Evolutionary conservation across 2,888 invertebrate species (phyloP), one percentile per base, ranked within the genome.

Genomic region (Silvanus unidentatus): DNA sequence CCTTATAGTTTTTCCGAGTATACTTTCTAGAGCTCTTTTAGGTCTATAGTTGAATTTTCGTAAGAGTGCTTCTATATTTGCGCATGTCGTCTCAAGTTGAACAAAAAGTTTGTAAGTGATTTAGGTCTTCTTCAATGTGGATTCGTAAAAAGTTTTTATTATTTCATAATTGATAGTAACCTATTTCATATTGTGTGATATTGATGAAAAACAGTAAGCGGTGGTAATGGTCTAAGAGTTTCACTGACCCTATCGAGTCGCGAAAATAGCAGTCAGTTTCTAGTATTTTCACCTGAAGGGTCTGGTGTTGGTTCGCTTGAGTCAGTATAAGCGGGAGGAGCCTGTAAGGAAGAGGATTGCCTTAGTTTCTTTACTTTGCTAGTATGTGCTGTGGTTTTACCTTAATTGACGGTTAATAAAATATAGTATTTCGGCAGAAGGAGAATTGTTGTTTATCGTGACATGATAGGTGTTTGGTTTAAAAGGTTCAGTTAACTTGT

Each of bases 1-100:
- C 6, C 16, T 43, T 12, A 43, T 38, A 8, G 38, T 29, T 43
- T 15, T 38, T n/a, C 43, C 43, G 34, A 42, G 35, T 11, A 11
- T 15, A 15, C 35, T 42, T 34, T 16, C 15, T 13, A 39, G 22
- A 8, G 39, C 39, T 39, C 39, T 16, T 39, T 27, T 39, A 6
- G 13, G 4, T 39, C 11, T 39, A 13, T 22, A 16, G 8, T 39
- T 6, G 8, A 39, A 39, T 27, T 27, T 39, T 12, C 9, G 4
- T n/a, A 39, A 39, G 16, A 22, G 9, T 10, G 14, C 27, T 27
- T 22, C 39, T 27, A 39, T 32, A 8, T 32, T 11, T 5, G n/a
- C n/a, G 12, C 32, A 32, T 4, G 4, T 32, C n/a, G 3, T 3
- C 32, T 9, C 3, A 11, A 32, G 12, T 32, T 32, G n/a, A 4